phyloP scores from a whole-genome alignment of 1,140 invertebrate species.

The Dryas iulia region DNA sequence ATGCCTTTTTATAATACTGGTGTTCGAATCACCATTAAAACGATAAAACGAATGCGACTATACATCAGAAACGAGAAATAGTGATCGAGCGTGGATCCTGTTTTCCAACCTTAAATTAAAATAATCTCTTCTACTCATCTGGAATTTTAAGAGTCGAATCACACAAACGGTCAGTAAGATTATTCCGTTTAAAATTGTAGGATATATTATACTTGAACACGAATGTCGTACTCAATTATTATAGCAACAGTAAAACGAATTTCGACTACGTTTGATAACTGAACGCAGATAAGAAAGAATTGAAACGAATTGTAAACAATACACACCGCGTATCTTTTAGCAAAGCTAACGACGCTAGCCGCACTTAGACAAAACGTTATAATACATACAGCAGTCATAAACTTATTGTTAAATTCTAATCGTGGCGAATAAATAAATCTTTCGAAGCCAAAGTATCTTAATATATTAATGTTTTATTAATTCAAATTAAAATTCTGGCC shows the following conservation, averaged over 20 bases:
- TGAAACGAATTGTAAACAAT: conserved; percentile 72
- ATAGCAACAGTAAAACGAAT: conserved; percentile 66
- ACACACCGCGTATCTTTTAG: conserved; percentile 56
- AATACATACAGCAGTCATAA: background rate
- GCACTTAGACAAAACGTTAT: conserved; percentile 53
- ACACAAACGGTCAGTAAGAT: background rate
- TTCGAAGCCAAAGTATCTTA: background rate
- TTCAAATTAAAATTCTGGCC: background rate
- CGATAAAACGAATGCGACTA: background rate
- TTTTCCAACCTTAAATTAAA: background rate
- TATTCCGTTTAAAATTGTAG: background rate
- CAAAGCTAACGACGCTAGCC: conserved; percentile 44
- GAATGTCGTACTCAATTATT: conserved; percentile 38
- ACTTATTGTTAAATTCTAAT: background rate
- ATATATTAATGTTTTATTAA: background rate
- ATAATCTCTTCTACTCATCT: background rate
- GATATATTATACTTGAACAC: background rate
- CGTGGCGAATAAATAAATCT: background rate
- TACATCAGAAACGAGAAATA: background rate
- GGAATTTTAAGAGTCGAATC: background rate
- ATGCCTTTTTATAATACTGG: conserved; percentile 23
- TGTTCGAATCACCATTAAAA: conserved; percentile 24
- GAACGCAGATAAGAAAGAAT: conserved; percentile 61
- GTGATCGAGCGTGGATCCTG: background rate
- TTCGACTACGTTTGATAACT: conserved; percentile 68